These are phyloP conservation scores for Gymnoscelis rufifasciata DNA, from an alignment of 2,888 invertebrate genomes.

Conservation along the genomic window DNA sequence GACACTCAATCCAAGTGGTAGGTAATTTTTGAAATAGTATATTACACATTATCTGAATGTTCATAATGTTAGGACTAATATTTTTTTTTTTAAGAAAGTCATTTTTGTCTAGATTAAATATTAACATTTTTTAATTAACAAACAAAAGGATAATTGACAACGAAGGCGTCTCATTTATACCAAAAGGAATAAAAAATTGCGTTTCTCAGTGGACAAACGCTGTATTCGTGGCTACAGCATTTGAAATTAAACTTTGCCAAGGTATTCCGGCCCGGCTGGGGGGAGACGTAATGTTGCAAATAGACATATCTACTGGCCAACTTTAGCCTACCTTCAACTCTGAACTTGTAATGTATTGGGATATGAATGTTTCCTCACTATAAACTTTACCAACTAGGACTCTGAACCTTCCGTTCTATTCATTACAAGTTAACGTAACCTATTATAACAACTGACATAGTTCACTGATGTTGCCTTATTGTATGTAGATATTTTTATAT, in stretches of 20 bases:
- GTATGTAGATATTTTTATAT: too few species aligned
- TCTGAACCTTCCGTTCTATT: conserved; percentile 4
- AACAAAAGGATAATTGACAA: too few species aligned
- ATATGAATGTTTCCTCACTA: conserved; percentile 11
- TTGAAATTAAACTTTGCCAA: conserved; percentile 25
- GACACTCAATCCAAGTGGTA: too few species aligned
- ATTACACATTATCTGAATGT: too few species aligned
- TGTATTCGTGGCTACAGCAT: conserved; percentile 11
- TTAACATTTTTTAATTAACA: too few species aligned
- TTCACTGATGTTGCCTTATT: neutral
- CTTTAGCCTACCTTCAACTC: conserved; percentile 31
- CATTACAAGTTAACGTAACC: neutral
- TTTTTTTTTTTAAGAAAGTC: too few species aligned
- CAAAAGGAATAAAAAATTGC: too few species aligned
- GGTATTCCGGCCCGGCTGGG: conserved; percentile 20
- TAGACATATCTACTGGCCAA: conserved; percentile 45
- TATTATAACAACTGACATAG: neutral
- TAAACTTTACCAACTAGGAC: conserved; percentile 6
- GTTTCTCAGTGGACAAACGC: conserved; percentile 4
- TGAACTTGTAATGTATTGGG: conserved; percentile 13
- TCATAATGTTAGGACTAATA: too few species aligned
- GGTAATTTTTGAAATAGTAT: too few species aligned
- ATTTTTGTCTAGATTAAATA: too few species aligned
- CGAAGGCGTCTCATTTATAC: too few species aligned
- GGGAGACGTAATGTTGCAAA: conserved; percentile 41